Evolutionary conservation across 2,888 invertebrate genomes (phyloP).

Genomic region (Odontomyia ornata): DNA sequence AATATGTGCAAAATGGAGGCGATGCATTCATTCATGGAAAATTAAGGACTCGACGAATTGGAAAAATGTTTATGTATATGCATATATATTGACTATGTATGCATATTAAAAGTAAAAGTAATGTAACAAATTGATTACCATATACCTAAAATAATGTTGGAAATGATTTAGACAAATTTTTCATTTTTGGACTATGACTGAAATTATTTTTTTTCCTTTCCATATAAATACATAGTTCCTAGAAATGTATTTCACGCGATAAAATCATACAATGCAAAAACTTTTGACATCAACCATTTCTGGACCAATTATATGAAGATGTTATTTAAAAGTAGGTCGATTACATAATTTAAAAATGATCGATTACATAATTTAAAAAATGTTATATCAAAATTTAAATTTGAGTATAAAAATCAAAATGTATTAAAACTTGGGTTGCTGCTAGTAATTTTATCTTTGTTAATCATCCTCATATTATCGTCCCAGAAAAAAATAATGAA

Average conservation of each 20-base stretch:
- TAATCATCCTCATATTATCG: no score
- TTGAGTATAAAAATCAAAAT: no score
- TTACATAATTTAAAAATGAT: no score
- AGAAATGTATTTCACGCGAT: not conserved
- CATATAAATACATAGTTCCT: not conserved
- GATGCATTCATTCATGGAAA: slow-evolving; percentile 22
- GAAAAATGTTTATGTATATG: slow-evolving; percentile 19
- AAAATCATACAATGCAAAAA: not conserved
- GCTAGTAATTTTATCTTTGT: no score
- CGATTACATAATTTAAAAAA: no score
- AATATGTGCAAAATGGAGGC: slow-evolving; percentile 25
- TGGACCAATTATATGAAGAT: not conserved
- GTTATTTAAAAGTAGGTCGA: no score
- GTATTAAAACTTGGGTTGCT: no score
- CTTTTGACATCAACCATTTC: not conserved
- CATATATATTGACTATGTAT: not conserved
- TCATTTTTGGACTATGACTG: not conserved
- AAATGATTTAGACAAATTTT: not conserved
- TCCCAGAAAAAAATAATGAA: no score
- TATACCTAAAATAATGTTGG: slow-evolving; percentile 43
- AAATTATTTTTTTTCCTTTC: no score
- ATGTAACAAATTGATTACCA: slow-evolving; percentile 43
- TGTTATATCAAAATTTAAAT: no score
- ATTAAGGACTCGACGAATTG: not conserved
- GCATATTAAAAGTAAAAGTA: not conserved